A percentile compares a stretch with the other conserved stretches of the same genome.
phyloP scores from a whole-genome alignment of 2,888 invertebrate genomes.

The Gandaritis pyraliata region DNA sequence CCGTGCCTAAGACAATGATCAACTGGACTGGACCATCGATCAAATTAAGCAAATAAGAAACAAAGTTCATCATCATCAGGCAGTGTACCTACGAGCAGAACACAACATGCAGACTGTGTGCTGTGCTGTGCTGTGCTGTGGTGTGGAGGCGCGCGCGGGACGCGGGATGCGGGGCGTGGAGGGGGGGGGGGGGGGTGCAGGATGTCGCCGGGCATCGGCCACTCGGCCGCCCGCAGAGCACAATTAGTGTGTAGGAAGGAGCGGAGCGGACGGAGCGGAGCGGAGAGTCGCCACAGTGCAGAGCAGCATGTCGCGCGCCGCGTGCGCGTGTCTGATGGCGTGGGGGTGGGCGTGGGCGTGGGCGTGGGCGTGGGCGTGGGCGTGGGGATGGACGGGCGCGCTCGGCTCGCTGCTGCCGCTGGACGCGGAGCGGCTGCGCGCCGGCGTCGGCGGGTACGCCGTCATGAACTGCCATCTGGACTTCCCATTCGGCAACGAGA shows the following conservation, averaged over 20 bases:
- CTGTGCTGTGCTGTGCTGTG: no score
- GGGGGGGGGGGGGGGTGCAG: conserved; percentile 6
- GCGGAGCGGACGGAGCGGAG: no score
- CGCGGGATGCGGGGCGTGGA: conserved; percentile 10
- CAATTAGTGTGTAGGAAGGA: conserved; percentile 5
- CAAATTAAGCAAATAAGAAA: no score
- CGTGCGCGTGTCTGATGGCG: conserved; percentile 9
- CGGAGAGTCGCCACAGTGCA: no score
- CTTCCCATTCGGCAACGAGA: conserved; percentile 93
- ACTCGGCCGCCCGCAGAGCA: background rate
- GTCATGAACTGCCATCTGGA: conserved; percentile 94
- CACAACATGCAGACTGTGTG: no score
- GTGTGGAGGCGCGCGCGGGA: conserved; percentile 3
- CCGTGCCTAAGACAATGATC: no score
- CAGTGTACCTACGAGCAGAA: no score
- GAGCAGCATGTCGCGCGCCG: conserved; percentile 4
- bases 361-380: conserved; percentile 27
- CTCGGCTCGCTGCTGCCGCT: conserved; percentile 68
- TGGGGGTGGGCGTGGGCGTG: conserved; percentile 30
- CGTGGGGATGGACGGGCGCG: conserved; percentile 37
- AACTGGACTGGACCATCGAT: no score
- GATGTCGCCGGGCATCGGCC: conserved; percentile 1
- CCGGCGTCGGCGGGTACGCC: conserved; percentile 90
- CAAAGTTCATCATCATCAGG: no score
- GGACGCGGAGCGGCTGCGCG: conserved; percentile 81